These are phyloP conservation scores for Aphidius ervi DNA, from an alignment of 1,140 invertebrate genomes.

Conservation along the genomic window DNA sequence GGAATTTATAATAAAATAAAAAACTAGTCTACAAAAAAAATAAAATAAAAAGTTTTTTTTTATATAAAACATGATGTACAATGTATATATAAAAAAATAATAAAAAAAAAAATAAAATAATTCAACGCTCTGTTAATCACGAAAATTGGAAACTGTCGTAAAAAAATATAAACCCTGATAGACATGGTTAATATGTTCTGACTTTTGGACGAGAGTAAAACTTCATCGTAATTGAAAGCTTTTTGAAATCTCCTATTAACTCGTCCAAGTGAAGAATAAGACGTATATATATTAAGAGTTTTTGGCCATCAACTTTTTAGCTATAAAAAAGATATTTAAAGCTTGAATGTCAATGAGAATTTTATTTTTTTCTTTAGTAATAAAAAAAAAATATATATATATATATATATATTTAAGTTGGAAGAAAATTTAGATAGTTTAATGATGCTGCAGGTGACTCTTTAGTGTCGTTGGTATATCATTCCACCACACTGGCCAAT, in stretches of 20 bases:
- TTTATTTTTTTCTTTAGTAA: too few relatives aligned
- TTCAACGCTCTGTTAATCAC: slow-evolving; percentile 20
- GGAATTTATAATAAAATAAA: too few relatives aligned
- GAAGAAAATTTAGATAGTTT: slow-evolving; percentile 12
- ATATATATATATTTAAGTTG: background rate
- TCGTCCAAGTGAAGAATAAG: slow-evolving; percentile 10
- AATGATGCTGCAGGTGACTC: slow-evolving; percentile 11
- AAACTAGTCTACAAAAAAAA: too few relatives aligned
- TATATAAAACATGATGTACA: too few relatives aligned
- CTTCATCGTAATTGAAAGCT: slow-evolving; percentile 28
- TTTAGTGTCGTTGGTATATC: background rate
- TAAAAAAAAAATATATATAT: too few relatives aligned
- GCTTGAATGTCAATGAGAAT: too few relatives aligned
- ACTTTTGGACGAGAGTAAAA: slow-evolving; percentile 16
- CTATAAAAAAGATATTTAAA: too few relatives aligned
- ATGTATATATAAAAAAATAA: background rate
- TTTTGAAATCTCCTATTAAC: slow-evolving; percentile 14
- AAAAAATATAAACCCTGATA: slow-evolving; percentile 12
- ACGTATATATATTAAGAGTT: too few relatives aligned
- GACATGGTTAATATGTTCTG: slow-evolving; percentile 20
- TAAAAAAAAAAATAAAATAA: slow-evolving; percentile 4
- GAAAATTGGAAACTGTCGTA: slow-evolving; percentile 20
- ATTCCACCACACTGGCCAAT: slow-evolving; percentile 9
- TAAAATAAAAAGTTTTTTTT: too few relatives aligned
- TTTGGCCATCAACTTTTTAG: too few relatives aligned